Percentiles rank a stretch among this genome's conserved stretches.
These are phyloP conservation scores for Aepyceros melampus DNA, from an alignment of 2,113 vertebrate species.

Conservation along the genomic window DNA sequence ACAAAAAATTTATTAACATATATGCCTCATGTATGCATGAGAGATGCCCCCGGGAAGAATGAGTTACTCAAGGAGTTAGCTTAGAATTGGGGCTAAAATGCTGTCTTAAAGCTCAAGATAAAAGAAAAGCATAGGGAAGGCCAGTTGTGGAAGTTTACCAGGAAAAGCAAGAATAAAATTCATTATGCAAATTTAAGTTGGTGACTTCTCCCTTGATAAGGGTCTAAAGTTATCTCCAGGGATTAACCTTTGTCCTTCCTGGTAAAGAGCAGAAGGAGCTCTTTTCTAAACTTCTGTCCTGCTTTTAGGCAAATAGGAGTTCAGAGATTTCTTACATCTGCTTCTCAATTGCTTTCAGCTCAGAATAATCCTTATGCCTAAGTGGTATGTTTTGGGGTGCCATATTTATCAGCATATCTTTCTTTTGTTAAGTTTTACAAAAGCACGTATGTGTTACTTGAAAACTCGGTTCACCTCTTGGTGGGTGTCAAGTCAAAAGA, in stretches of 20 bases:
- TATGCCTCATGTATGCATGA: background rate
- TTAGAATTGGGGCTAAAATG: background rate
- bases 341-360: background rate
- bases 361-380: background rate
- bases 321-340: background rate
- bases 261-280: background rate
- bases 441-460: background rate
- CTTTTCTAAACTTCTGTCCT: background rate
- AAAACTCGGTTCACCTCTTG: background rate
- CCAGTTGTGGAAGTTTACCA: background rate
- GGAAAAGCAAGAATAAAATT: background rate
- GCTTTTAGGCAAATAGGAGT: background rate
- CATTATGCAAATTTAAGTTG: background rate
- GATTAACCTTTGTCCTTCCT: background rate
- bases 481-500: background rate
- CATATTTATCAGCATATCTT: background rate
- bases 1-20: background rate
- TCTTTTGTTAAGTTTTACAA: background rate
- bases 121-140: background rate
- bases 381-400: background rate
- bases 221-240: background rate
- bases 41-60: background rate
- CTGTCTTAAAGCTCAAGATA: background rate
- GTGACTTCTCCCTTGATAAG: background rate
- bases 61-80: background rate